Percentiles rank a stretch among this genome's conserved stretches.
Evolutionary conservation across 37 sponge, comb jelly and placozoan species (phyloP).

Genomic region (Mnemiopsis leidyi): DNA sequence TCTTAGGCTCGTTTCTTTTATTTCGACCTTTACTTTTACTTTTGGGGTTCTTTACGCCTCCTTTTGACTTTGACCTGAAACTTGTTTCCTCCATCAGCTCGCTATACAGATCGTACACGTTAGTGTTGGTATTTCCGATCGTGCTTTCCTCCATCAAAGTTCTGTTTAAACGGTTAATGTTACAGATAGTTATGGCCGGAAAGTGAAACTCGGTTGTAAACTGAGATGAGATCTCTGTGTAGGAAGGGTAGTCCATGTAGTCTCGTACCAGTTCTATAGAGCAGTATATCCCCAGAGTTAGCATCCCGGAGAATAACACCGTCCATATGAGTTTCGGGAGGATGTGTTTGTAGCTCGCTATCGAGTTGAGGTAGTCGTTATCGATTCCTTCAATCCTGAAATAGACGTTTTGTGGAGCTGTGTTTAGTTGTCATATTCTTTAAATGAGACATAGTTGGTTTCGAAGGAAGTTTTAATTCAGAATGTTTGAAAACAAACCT

Average conservation of each 20-base stretch:
- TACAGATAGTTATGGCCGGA: background rate
- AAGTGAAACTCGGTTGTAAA: background rate
- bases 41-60: too few relatives aligned
- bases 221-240: background rate
- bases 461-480: too few relatives aligned
- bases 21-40: too few relatives aligned
- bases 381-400: background rate
- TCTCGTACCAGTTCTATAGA: background rate
- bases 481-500: too few relatives aligned
- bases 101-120: background rate
- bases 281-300: background rate
- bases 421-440: too few relatives aligned
- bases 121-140: background rate
- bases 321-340: background rate
- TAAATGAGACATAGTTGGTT: too few relatives aligned
- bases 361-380: slow-evolving; percentile 37
- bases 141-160: background rate
- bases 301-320: background rate
- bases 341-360: background rate
- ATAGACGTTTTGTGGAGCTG: too few relatives aligned
- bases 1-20: background rate
- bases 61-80: background rate
- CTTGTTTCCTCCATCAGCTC: background rate
- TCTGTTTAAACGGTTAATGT: background rate
- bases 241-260: background rate